Conservation (phyloP, 2,797 vertebrate species). For the Rallus crepitans region DNA sequence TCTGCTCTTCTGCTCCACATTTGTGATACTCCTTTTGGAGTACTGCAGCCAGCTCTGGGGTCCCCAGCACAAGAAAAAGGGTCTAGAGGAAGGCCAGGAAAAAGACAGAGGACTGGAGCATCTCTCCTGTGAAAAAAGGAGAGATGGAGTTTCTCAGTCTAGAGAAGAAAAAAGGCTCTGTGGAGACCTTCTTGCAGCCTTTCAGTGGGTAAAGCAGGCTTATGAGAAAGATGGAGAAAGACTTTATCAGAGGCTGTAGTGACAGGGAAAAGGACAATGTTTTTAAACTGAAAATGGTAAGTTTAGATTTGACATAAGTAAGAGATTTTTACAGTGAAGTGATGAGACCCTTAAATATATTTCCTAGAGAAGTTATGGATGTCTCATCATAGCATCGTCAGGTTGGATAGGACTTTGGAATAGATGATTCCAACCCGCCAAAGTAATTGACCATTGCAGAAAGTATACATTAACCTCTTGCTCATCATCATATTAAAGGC, state of each 20-base stretch:
- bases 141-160: not conserved
- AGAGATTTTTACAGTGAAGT: not conserved
- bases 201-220: not conserved
- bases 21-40: not conserved
- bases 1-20: not conserved
- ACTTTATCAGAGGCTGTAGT: not conserved
- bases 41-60: not conserved
- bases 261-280: rapidly evolving
- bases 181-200: not conserved
- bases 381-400: not conserved
- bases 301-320: not conserved
- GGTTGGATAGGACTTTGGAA: not conserved
- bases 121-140: not conserved
- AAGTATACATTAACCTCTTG: not conserved
- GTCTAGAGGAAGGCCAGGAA: not conserved
- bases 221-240: not conserved
- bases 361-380: too few species aligned
- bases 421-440: not conserved
- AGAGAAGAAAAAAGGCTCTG: not conserved
- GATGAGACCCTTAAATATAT: not conserved
- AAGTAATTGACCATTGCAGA: not conserved
- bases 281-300: not conserved
- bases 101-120: not conserved
- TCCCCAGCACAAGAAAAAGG: not conserved
- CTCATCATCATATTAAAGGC: not conserved